Evolutionary conservation across 2,113 vertebrate genomes (phyloP).

Genomic region (Ia io): DNA sequence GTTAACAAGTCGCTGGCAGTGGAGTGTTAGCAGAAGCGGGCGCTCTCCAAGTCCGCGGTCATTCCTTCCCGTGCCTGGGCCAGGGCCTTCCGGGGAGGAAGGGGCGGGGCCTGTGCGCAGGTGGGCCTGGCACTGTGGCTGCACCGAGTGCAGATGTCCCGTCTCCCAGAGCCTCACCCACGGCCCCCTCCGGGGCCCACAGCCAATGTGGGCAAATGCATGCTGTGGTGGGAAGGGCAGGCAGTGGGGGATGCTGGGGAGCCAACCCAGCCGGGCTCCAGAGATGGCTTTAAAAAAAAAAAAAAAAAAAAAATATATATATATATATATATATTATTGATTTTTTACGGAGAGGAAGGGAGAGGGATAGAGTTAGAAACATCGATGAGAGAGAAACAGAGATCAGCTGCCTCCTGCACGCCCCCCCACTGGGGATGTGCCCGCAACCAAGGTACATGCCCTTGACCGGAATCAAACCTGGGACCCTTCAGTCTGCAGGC

Average conservation of each 20-base stretch:
- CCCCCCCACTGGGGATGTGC: no score
- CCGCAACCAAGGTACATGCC: no score
- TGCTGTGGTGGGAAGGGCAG: not conserved
- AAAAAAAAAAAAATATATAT: no score
- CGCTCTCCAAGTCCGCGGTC: no score
- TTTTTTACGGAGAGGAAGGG: no score
- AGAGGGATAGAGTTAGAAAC: no score
- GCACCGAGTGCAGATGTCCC: not conserved
- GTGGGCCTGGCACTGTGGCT: not conserved
- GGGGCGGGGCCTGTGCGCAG: not conserved
- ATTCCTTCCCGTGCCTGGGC: not conserved
- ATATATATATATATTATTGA: no score
- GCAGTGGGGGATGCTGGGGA: fast-evolving
- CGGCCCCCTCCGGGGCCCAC: not conserved
- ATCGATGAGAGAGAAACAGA: no score
- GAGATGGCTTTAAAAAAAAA: not conserved
- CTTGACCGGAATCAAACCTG: no score
- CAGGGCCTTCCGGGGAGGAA: not conserved
- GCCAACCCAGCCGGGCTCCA: not conserved
- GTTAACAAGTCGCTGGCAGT: fast-evolving
- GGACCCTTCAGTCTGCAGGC: no score
- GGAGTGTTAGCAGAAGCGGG: fast-evolving
- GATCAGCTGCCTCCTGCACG: no score
- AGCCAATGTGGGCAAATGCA: fast-evolving
- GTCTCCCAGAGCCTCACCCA: not conserved